phyloP scores from a whole-genome alignment of 2,797 vertebrate species.

The Pseudochirops cupreus region DNA sequence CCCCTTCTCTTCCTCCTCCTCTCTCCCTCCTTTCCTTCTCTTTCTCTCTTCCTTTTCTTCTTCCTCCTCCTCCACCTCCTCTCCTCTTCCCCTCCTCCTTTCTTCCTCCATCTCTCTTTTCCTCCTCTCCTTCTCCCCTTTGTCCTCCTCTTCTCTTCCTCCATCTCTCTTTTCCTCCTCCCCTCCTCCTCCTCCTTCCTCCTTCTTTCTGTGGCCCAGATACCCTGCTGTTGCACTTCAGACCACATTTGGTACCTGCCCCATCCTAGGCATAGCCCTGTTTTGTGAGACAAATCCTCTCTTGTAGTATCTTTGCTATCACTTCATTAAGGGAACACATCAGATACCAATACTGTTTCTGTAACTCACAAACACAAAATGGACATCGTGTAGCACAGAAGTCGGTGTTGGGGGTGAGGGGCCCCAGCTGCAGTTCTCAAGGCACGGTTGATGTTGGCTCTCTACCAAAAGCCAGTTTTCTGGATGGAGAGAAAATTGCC shows the following conservation, averaged over 20 bases:
- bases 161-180: neutral
- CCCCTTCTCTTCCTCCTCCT: neutral
- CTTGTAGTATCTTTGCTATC: constrained; percentile 40
- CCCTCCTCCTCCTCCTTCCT: neutral
- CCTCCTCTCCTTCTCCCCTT: neutral
- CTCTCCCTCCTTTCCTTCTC: neutral
- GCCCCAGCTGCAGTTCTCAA: constrained; percentile 37
- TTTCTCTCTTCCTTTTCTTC: neutral
- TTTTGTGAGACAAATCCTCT: constrained; percentile 5
- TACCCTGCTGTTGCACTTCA: neutral
- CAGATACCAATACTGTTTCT: constrained; percentile 20
- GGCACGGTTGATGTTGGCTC: constrained; percentile 39
- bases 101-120: neutral
- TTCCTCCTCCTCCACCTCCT: neutral
- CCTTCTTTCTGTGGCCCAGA: neutral
- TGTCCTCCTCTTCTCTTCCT: too few species aligned
- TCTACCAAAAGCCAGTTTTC: constrained; percentile 53
- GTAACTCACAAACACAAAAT: constrained; percentile 16
- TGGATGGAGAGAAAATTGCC: constrained; percentile 68
- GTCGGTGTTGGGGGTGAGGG: constrained; percentile 30
- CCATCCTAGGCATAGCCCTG: constrained; percentile 10
- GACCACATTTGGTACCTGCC: neutral
- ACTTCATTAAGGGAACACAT: constrained; percentile 31
- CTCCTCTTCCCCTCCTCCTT: neutral
- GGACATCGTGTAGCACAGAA: neutral